A percentile compares a stretch with the other conserved stretches of the same genome.
These are phyloP conservation scores for Novumbra hubbsi DNA, from an alignment of 2,797 vertebrate genomes.

Conservation along the genomic window DNA sequence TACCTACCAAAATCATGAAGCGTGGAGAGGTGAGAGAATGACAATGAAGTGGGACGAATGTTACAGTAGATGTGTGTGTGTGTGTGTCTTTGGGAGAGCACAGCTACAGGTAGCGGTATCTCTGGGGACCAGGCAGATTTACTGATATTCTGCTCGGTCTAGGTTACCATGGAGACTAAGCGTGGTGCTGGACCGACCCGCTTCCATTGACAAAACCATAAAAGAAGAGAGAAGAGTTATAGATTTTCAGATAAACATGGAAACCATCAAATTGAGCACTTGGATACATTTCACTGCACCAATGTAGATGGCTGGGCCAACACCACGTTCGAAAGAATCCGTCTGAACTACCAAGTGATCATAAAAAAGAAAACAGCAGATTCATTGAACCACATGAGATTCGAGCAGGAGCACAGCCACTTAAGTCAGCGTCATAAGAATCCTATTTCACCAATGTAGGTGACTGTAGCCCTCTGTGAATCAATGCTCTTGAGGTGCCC, in stretches of 20 bases:
- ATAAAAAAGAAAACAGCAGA: neutral
- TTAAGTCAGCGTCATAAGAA: neutral
- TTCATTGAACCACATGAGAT: neutral
- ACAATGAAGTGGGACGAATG: neutral
- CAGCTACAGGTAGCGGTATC: neutral
- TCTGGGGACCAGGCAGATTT: constrained; percentile 20
- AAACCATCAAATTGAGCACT: neutral
- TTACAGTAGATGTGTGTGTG: neutral
- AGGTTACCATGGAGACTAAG: constrained; percentile 75
- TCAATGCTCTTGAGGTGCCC: neutral
- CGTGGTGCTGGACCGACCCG: constrained; percentile 17
- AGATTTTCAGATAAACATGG: neutral
- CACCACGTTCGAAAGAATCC: neutral
- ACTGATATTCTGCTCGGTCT: constrained; percentile 32
- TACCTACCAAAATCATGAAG: neutral
- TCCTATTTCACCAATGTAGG: neutral
- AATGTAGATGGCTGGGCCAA: neutral
- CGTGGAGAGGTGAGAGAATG: neutral
- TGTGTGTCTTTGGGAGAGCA: neutral
- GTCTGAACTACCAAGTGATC: neutral
- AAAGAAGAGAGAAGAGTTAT: neutral
- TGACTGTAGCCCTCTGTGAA: neutral
- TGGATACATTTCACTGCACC: neutral
- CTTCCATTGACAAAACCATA: constrained; percentile 73
- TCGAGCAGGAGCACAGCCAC: neutral